These are phyloP conservation scores for Rissa tridactyla DNA, from an alignment of 2,113 vertebrate genomes.

Conservation along the genomic window DNA sequence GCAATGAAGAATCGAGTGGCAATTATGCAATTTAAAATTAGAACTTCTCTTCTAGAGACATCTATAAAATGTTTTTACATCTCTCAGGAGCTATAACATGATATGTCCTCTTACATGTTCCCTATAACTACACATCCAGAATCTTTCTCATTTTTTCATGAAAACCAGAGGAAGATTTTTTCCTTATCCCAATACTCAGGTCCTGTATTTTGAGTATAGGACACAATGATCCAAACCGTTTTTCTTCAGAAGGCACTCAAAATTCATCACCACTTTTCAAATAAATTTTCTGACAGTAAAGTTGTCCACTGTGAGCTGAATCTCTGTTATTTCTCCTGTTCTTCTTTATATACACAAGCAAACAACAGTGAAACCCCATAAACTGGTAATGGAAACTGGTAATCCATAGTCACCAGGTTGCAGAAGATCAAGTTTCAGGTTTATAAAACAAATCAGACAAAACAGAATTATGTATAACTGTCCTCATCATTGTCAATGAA, in stretches of 20 bases:
- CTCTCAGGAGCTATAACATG: neutral
- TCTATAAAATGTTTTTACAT: neutral
- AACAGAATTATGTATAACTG: neutral
- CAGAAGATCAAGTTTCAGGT: neutral
- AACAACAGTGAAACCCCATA: neutral
- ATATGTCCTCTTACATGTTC: too few species aligned
- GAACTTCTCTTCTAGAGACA: neutral
- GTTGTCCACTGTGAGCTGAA: neutral
- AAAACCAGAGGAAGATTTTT: neutral
- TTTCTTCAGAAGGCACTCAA: neutral
- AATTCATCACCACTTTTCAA: neutral
- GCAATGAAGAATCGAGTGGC: neutral
- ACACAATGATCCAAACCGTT: neutral
- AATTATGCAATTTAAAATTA: neutral
- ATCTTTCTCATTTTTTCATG: neutral
- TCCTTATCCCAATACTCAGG: neutral
- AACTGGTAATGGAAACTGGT: neutral
- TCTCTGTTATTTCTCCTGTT: neutral
- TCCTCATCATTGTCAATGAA: neutral
- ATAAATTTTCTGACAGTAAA: neutral
- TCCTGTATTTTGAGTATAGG: neutral
- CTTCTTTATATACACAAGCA: neutral
- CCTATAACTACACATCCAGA: neutral
- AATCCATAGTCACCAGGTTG: neutral
- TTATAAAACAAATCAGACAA: neutral